phyloP scores from a whole-genome alignment of 2,113 vertebrate species.

The Rattus rattus region DNA sequence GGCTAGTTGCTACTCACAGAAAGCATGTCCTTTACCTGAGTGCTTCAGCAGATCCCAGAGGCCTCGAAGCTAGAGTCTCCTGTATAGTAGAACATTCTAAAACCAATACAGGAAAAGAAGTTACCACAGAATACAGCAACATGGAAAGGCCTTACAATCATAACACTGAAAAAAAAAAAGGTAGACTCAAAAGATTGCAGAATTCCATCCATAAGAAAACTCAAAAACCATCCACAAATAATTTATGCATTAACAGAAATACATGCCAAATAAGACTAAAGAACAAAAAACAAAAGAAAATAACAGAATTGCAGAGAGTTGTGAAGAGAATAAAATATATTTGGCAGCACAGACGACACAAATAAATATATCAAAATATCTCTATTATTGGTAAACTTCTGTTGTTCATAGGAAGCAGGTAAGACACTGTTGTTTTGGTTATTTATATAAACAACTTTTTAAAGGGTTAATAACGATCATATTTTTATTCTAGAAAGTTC shows the following conservation, averaged over 20 bases:
- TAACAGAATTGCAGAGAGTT: constrained; percentile 6
- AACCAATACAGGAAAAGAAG: neutral
- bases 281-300: constrained; percentile 35
- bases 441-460: constrained; percentile 56
- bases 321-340: constrained; percentile 40
- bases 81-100: neutral
- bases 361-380: constrained; percentile 60
- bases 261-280: neutral
- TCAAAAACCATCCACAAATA: neutral
- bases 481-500: constrained; percentile 43
- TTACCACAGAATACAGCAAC: neutral
- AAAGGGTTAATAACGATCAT: constrained; percentile 34
- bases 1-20: neutral
- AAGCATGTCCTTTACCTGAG: neutral
- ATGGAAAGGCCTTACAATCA: neutral
- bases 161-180: neutral
- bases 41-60: neutral
- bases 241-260: constrained; percentile 8
- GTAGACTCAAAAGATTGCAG: neutral
- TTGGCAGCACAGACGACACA: constrained; percentile 44
- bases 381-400: constrained; percentile 53
- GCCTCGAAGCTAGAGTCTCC: neutral
- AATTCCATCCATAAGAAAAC: neutral
- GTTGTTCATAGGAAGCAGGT: constrained; percentile 54
- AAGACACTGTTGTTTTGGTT: constrained; percentile 55